Percentiles rank a stretch among this genome's conserved stretches.
Conservation (phyloP, 1,140 invertebrate species). For the Rhysida immarginata region DNA sequence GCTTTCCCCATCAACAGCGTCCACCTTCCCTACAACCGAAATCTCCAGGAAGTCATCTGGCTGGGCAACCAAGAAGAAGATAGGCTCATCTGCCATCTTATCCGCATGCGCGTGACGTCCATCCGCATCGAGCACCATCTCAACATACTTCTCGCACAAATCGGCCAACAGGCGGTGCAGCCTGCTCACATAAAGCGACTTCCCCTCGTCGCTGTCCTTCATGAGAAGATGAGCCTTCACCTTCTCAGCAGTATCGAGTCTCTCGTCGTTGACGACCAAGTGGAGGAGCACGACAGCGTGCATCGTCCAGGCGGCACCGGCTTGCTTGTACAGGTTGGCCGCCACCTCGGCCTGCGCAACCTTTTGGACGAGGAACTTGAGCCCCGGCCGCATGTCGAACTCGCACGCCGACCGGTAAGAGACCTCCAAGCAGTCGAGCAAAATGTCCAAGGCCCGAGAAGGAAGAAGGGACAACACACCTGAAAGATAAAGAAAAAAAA, state of each 20-base stretch:
- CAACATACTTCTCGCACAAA: conserved; percentile 44
- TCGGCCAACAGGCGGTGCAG: conserved; percentile 38
- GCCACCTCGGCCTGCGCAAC: conserved; percentile 71
- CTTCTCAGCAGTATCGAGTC: conserved; percentile 24
- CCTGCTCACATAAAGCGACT: conserved; percentile 4
- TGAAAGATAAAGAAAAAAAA: conserved; percentile 11
- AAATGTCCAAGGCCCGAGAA: conserved; percentile 41
- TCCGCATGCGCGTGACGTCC: conserved; percentile 40
- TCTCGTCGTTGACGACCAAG: conserved; percentile 41
- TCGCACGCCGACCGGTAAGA: conserved; percentile 63
- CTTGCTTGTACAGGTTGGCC: conserved; percentile 76
- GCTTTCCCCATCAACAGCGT: conserved; percentile 4
- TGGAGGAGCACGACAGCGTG: conserved; percentile 75
- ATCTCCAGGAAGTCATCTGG: conserved; percentile 43
- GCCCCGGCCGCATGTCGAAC: conserved; percentile 71
- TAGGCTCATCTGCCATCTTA: conserved; percentile 39
- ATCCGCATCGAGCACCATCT: conserved; percentile 40
- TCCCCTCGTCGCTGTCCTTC: neutral
- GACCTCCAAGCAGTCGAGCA: conserved; percentile 61
- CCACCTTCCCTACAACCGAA: conserved; percentile 7
- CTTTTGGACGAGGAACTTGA: conserved; percentile 87
- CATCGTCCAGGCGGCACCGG: conserved; percentile 77
- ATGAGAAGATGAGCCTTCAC: neutral
- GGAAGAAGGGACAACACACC: conserved; percentile 33
- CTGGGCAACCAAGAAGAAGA: conserved; percentile 45